Conservation (phyloP, 2,888 invertebrate species). For the Hoplodrina ambigua region DNA sequence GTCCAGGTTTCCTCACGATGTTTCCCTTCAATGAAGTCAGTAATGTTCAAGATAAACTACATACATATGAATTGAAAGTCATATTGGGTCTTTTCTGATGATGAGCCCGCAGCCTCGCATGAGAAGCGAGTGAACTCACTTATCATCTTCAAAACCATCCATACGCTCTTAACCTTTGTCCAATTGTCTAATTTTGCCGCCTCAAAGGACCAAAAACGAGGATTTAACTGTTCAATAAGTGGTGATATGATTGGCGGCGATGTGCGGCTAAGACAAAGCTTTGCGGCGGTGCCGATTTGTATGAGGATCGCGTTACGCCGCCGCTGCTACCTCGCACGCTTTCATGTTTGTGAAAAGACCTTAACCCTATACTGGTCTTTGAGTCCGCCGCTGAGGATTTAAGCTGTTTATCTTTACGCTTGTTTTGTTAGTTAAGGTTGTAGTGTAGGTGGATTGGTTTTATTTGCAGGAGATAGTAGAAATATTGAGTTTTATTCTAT, state of each 20-base stretch:
- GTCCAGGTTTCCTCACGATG: too few relatives aligned
- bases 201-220: slow-evolving; percentile 47
- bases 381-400: slow-evolving; percentile 62
- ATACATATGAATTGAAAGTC: too few relatives aligned
- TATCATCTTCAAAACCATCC: slow-evolving; percentile 14
- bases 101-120: too few relatives aligned
- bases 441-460: slow-evolving; percentile 6
- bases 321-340: slow-evolving; percentile 73
- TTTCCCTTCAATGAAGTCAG: too few relatives aligned
- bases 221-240: slow-evolving; percentile 50
- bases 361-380: slow-evolving; percentile 64
- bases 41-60: too few relatives aligned
- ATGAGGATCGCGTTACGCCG: slow-evolving; percentile 78
- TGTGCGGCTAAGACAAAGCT: slow-evolving; percentile 76
- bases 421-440: slow-evolving; percentile 26
- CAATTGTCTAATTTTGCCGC: slow-evolving; percentile 25
- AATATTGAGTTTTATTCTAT: background rate
- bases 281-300: slow-evolving; percentile 73
- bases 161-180: slow-evolving; percentile 6
- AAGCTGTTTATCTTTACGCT: slow-evolving; percentile 55
- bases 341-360: slow-evolving; percentile 67
- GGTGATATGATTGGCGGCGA: slow-evolving; percentile 80
- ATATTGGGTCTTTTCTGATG: too few relatives aligned
- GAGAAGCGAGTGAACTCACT: background rate
- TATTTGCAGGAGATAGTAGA: background rate